Evolutionary conservation across 2,888 invertebrate genomes (phyloP).

Genomic region (Oligia latruncula): DNA sequence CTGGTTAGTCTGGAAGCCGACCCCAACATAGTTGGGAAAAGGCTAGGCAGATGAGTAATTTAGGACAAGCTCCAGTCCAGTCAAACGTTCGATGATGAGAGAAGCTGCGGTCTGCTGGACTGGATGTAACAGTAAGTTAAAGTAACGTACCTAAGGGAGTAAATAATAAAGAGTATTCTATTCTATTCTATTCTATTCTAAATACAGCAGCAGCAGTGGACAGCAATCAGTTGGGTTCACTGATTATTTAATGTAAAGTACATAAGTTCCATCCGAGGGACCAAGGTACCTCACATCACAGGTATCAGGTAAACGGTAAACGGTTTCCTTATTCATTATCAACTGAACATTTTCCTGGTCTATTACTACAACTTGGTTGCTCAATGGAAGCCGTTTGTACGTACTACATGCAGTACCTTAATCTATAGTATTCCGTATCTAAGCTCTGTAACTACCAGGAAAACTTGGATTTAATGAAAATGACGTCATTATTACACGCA

Average conservation of each 20-base stretch:
- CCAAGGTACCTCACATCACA: background rate
- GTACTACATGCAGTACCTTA: background rate
- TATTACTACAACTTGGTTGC: constrained; percentile 4
- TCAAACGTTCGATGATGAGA: background rate
- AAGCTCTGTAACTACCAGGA: constrained; percentile 18
- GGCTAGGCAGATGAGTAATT: background rate
- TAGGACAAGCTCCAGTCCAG: background rate
- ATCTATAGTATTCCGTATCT: constrained; percentile 6
- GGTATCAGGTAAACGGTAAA: background rate
- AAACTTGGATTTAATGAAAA: constrained; percentile 23
- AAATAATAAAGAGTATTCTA: too few species aligned
- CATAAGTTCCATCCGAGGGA: background rate
- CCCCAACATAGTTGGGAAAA: too few species aligned
- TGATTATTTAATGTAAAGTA: background rate
- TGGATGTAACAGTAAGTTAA: background rate
- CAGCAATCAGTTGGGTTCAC: too few species aligned
- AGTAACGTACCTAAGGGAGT: background rate
- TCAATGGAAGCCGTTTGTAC: constrained; percentile 18
- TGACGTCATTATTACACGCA: constrained; percentile 21
- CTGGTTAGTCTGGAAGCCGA: too few species aligned
- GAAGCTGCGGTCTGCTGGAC: background rate
- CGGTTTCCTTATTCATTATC: constrained; percentile 35
- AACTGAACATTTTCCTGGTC: constrained; percentile 42
- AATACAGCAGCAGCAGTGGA: background rate
- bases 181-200: too few species aligned